Evolutionary conservation across 2,888 invertebrate genomes (phyloP).

Genomic region (Ectemnius continuus): DNA sequence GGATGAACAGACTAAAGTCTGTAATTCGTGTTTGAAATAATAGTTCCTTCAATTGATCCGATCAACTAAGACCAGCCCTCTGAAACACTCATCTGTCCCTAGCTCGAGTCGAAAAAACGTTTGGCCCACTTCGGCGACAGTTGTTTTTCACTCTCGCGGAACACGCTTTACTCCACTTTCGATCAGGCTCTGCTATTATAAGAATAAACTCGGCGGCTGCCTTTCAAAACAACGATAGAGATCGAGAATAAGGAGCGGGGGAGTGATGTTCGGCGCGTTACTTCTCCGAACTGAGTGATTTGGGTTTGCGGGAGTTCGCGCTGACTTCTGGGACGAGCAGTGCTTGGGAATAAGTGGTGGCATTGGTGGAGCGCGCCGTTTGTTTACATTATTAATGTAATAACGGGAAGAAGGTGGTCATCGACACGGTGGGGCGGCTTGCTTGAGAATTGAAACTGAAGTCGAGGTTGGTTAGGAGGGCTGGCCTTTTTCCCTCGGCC

Average conservation of each 20-base stretch:
- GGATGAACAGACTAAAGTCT: too few relatives aligned
- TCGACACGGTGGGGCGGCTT: neutral
- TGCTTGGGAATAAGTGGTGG: constrained; percentile 1
- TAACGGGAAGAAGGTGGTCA: constrained; percentile 29
- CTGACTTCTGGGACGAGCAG: neutral
- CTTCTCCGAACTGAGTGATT: neutral
- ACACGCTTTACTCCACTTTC: constrained; percentile 27
- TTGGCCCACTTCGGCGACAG: constrained; percentile 15
- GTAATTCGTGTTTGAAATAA: too few relatives aligned
- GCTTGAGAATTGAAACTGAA: constrained; percentile 32
- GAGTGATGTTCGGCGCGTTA: neutral
- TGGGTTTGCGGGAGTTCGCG: constrained; percentile 6
- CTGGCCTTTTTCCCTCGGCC: neutral
- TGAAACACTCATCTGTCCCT: too few relatives aligned
- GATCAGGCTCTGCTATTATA: constrained; percentile 14
- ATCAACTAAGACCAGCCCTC: too few relatives aligned
- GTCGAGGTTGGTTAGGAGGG: neutral
- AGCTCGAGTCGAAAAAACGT: neutral
- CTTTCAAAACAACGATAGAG: constrained; percentile 3
- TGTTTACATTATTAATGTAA: constrained; percentile 44
- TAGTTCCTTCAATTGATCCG: too few relatives aligned
- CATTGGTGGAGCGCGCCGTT: neutral
- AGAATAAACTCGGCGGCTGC: neutral
- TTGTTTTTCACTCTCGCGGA: constrained; percentile 11
- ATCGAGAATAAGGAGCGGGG: neutral